Conservation (phyloP, 1,140 invertebrate species). For the Kradibia gibbosae region DNA sequence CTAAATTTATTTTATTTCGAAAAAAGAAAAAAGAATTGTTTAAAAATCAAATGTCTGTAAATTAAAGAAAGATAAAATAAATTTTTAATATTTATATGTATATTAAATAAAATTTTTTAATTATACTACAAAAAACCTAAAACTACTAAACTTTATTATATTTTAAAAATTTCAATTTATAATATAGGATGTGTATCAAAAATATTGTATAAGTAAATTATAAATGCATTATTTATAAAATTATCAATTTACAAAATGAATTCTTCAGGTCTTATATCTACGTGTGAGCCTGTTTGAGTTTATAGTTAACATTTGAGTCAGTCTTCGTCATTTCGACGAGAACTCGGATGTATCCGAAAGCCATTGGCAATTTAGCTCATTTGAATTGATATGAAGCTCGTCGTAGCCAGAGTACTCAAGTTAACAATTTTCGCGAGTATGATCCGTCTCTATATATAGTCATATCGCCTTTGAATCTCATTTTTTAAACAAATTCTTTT, state of each 20-base stretch:
- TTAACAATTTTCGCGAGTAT: slow-evolving; percentile 22
- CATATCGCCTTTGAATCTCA: background rate
- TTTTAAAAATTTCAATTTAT: background rate
- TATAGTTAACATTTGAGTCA: background rate
- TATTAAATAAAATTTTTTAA: no score
- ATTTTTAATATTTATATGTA: no score
- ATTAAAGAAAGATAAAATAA: no score
- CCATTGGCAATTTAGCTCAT: background rate
- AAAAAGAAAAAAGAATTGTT: background rate
- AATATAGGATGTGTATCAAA: no score
- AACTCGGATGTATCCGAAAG: background rate
- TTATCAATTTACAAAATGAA: background rate
- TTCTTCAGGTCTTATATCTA: no score
- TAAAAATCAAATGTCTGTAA: no score
- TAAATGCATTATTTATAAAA: no score
- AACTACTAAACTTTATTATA: background rate
- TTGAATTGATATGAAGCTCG: background rate
- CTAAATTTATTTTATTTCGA: background rate
- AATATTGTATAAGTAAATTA: no score
- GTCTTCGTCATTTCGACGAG: background rate
- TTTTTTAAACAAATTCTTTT: no score
- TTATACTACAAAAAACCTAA: no score
- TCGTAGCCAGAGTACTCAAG: background rate
- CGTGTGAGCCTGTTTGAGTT: background rate
- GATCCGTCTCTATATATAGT: slow-evolving; percentile 31